Evolutionary conservation across 1,140 invertebrate genomes (phyloP), one percentile per base, ranked within the genome.

Genomic region (Venustaconcha ellipsiformis): DNA sequence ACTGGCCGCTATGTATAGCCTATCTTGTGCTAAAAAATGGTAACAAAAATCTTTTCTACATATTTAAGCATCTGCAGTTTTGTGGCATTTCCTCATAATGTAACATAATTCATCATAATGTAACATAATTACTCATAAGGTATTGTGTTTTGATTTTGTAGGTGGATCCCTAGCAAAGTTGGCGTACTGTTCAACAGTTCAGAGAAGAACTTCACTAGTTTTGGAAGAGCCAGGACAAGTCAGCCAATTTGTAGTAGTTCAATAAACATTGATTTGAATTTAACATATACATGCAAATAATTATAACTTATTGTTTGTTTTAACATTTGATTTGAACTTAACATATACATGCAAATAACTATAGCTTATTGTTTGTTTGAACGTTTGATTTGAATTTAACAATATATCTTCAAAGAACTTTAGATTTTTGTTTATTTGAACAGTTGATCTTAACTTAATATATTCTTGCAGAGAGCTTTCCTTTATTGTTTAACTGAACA

Each of bases 131-230:
- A 3, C 20, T 14, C 1, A 57, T 67, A 14, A 57, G 18, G 26
- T 57, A 55, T 63, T 23, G 66, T 67, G 18, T 57, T 72, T 26
- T 78, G 11, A 72, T 60, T 58, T 77, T 70, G 0, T 62, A 88
- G 93, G 94, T 80, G 92, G 94, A 60, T 94, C 93, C 4, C 86
- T 95, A 72, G 94, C 94, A 15, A 95, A 95, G 91, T 93, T 95
- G 81, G 94, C 94, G 12, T 95, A 95, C 87, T 94, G 93, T 86
- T 94, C 94, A 1, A 94, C 92, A 64, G 90, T 94, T 48, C 92
- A 92, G 75, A 92, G 93, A 81, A 91, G 93, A 64, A 92, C 92
- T 84, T 92, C 92, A 12, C 86, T 92, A 48, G 94, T 94, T 78
- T 85, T 78, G 63, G 85, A 88, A 76, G 80, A 87, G 62, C 74